Evolutionary conservation across 2,113 vertebrate genomes (phyloP).

Genomic region (Amphilophus citrinellus): DNA sequence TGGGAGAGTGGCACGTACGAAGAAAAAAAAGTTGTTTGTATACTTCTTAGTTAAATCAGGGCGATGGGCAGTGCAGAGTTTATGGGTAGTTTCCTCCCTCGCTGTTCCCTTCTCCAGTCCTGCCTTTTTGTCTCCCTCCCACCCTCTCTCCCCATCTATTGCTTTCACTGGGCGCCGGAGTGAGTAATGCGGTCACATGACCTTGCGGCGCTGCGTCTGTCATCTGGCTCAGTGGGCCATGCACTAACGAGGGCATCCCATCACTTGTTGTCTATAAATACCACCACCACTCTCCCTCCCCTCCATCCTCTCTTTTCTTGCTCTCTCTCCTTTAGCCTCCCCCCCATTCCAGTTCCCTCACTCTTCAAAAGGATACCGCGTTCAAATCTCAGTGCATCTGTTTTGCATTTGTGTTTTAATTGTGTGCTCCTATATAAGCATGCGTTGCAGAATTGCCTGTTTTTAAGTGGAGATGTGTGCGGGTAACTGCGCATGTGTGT

Average conservation of each 20-base stretch:
- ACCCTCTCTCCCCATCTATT: slow-evolving; percentile 44
- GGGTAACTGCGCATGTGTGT: not conserved
- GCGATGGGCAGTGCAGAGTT: slow-evolving; percentile 43
- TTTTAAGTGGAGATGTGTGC: slow-evolving; percentile 6
- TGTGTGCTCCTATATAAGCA: not conserved
- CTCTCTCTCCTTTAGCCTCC: slow-evolving; percentile 18
- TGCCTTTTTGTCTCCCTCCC: slow-evolving; percentile 18
- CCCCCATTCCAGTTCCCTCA: slow-evolving; percentile 15
- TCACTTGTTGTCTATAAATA: slow-evolving; percentile 85
- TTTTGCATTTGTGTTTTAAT: slow-evolving; percentile 27
- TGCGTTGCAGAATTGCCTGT: slow-evolving; percentile 1
- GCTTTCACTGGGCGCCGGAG: slow-evolving; percentile 66
- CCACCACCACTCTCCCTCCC: slow-evolving; percentile 60
- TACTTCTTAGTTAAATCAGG: slow-evolving; percentile 61
- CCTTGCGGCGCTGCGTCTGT: slow-evolving; percentile 75
- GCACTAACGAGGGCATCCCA: slow-evolving; percentile 80
- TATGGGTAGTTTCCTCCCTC: slow-evolving; percentile 41
- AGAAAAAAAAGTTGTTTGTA: slow-evolving; percentile 59
- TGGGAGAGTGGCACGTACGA: slow-evolving; percentile 40
- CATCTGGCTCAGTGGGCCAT: slow-evolving; percentile 80
- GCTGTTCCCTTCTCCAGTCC: slow-evolving; percentile 22
- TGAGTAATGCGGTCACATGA: slow-evolving; percentile 83
- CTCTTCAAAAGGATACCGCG: slow-evolving; percentile 56
- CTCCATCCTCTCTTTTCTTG: slow-evolving; percentile 25
- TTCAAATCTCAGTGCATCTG: slow-evolving; percentile 2